A percentile compares a stretch with the other conserved stretches of the same genome.
These are phyloP conservation scores for Ametastegia equiseti DNA, from an alignment of 2,888 invertebrate species.

Conservation along the genomic window DNA sequence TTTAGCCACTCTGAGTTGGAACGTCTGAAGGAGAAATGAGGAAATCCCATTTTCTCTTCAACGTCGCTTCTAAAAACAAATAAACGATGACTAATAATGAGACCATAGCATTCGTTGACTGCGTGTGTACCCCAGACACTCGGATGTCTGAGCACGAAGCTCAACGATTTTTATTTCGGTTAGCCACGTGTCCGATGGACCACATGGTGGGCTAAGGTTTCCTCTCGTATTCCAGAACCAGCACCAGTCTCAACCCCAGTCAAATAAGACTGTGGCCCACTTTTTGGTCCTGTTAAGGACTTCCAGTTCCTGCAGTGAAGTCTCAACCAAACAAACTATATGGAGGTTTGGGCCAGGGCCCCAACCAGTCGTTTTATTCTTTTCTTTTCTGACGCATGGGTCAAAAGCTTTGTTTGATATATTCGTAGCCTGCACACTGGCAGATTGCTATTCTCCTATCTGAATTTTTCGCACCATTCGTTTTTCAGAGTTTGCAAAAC, in stretches of 20 bases:
- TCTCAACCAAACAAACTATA: neutral
- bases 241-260: slow-evolving; percentile 25
- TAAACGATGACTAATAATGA: slow-evolving; percentile 18
- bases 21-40: neutral
- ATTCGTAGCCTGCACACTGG: neutral
- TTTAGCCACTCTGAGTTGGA: neutral
- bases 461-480: neutral
- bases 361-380: neutral
- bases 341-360: neutral
- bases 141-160: slow-evolving; percentile 13
- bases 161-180: slow-evolving; percentile 31
- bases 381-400: neutral
- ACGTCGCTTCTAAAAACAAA: slow-evolving; percentile 14
- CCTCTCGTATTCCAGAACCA: slow-evolving; percentile 12
- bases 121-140: neutral
- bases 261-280: slow-evolving; percentile 36
- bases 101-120: neutral
- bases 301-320: slow-evolving; percentile 35
- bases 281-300: slow-evolving; percentile 35
- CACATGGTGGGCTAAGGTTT: slow-evolving; percentile 30
- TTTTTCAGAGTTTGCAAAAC: neutral
- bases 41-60: slow-evolving; percentile 23
- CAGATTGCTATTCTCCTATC: neutral
- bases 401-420: neutral
- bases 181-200: slow-evolving; percentile 38